Base-by-base conservation (phyloP, 2,113 vertebrate genomes). In the Puntigrus tetrazona region DNA sequence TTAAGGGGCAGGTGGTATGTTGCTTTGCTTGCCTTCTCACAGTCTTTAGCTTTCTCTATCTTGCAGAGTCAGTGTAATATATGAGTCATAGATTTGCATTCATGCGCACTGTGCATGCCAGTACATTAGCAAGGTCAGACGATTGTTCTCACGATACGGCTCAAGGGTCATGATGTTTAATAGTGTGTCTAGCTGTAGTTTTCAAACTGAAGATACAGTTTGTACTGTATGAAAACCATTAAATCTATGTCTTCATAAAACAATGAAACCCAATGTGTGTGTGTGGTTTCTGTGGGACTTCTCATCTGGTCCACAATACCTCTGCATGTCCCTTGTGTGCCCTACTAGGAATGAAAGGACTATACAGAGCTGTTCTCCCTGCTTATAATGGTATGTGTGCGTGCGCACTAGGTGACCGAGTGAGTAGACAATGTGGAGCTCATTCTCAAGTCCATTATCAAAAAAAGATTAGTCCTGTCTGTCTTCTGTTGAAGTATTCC, bases 401-500 rank as follows among this genome's bases (percentile, higher is more conserved):
- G 29, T 16, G 7, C 31, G 10, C 8, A 20, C 65, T 43, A 82
- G 29, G 70, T 81, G 80, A 31, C 29, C 63, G 85, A 92, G 72
- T 69, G 86, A 92, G 57, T 59, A 59, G 50, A 72, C 81, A 84
- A 84, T 87, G 83, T 74, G 38, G 69, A 27, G 31, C 79, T 88
- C 88, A 82, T 91, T 92, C 90, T 89, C 88, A 88, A 87, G 83
- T 84, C 65, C 27, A 61, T 88, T 85, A 86, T 87, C 89, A 87
- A 20, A 85, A 84, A 83, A 89, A 69, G 86, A 91, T 36, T 75
- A 82, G 77, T 87, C 47, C 79, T 78, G 36, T 85, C 72, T 76
- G 78, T 83, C 81, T 87, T 89, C 81, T 90, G 78, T 87, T 82
- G 22, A 84, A 84, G 87, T 78, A 82, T 82, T 78, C 65, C 84